Evolutionary conservation across 2,797 vertebrate species (phyloP).

Genomic region (Aplochiton taeniatus): DNA sequence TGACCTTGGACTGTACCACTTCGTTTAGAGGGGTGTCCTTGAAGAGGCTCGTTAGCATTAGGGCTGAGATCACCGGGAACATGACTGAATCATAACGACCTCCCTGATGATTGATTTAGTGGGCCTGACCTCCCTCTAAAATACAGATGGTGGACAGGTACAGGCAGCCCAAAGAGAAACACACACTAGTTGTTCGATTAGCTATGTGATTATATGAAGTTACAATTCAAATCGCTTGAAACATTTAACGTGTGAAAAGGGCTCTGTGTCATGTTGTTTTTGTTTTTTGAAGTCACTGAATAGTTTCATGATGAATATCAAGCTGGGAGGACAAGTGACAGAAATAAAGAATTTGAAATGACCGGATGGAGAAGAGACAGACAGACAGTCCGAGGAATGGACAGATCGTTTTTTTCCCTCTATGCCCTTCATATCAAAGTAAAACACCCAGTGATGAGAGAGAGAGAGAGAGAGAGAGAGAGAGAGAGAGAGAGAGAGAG

Average conservation of each 20-base stretch:
- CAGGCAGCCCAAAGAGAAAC: too few relatives aligned
- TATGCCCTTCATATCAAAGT: conserved; percentile 12
- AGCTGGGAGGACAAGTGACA: background rate
- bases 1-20: too few relatives aligned
- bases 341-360: background rate
- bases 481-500: too few relatives aligned
- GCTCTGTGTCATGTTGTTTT: too few relatives aligned
- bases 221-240: too few relatives aligned
- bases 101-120: conserved; percentile 41
- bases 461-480: too few relatives aligned
- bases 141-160: conserved; percentile 22
- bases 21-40: conserved; percentile 20
- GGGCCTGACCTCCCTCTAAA: conserved; percentile 22
- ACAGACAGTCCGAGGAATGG: too few relatives aligned
- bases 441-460: background rate
- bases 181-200: too few relatives aligned
- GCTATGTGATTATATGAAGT: background rate
- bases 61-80: conserved; percentile 34
- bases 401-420: background rate
- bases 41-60: conserved; percentile 47
- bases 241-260: background rate
- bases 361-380: too few relatives aligned
- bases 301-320: too few relatives aligned
- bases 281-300: too few relatives aligned
- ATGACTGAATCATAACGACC: conserved; percentile 47